Evolutionary conservation across 2,888 invertebrate species (phyloP), one percentile per base, ranked within the genome.

Genomic region (Lithosia quadra): DNA sequence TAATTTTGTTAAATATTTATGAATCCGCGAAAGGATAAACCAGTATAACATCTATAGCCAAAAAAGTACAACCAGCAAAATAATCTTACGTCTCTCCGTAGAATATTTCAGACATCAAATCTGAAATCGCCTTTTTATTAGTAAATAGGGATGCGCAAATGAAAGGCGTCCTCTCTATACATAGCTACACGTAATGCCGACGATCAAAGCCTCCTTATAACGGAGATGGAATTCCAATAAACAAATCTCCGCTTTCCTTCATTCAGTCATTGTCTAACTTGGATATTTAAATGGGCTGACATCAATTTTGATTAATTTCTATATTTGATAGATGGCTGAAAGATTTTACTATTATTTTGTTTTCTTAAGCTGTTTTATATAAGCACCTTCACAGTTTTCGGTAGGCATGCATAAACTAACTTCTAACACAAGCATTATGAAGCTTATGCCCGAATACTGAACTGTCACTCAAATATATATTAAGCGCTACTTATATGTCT

Each of bases 141-240:
- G 24, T 66, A 36, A 53, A 53, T 60, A 22, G 18, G 53, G 60
- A 55, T 34, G 60, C 53, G 60, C 55, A 36, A 66, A 60, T 66
- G 22, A 60, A 66, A 53, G 34, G 49, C 34, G 15, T 15, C 60
- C n/a, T 39, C n/a, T 53, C 13, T 53, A n/a, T 56, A 15, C 59
- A 59, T 53, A 59, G 49, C 33, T 24, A 34, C 49, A n/a, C 49
- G 49, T 49, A 49, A n/a, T n/a, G 49, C 49, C n/a, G n/a, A 9
- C 49, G 49, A 49, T 65, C 49, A 59, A 65, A 65, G 56, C 18
- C 43, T 43, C 21, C 55, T 61, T 56, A 56, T 18, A 24, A n/a
- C 36, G 28, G 18, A 57, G 24, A 28, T 33, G 34, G 36, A 36
- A 67, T 62, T 56, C 43, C 62, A 67, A 57, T 57, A 67, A 67